Evolutionary conservation across 37 sponge, comb jelly and placozoan species (phyloP), one percentile per base, ranked within the genome.

Genomic region (Beroe ovata): DNA sequence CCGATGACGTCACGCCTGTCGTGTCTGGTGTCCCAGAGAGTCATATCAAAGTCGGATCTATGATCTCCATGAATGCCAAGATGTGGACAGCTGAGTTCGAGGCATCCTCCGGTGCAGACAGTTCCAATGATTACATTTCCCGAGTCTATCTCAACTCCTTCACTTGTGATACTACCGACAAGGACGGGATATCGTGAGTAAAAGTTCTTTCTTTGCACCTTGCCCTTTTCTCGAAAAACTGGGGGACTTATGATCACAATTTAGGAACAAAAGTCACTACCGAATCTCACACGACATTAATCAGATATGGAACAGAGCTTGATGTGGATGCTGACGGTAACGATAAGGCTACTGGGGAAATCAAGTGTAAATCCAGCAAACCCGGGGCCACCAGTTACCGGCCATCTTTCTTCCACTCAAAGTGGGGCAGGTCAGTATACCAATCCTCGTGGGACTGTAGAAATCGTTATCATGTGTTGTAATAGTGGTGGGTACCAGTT

Each of bases 341-440:
- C 4, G 84, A 77, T 54, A 8, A 14, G 14, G 41, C 22, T 39
- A 41, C 54, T 28, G 84, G 84, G 26, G 41, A 21, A 4, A 8
- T 77, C 21, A 77, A 40, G 84, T 77, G 84, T 23, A 77, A 77
- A 23, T 42, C 54, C 21, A 23, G 41, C 36, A 77, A 35, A 16
- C 84, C 84, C 26, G 84, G 84, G 11, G 84, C 84, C 2, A 77
- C 84, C 84, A 77, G 84, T 54, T 77, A 77, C 54, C 41, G 84
- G 21, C 42, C 84, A 6, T 42, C 54, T 29, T 77, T 77, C 84
- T 35, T 77, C 54, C 84, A 77, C 47, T 42, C 54, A 2, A 77
- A 38, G 11, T 77, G 84, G 84, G 84, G 84, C 42, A 77, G 84
- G 84, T 66, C 25, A 66, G 54, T n/a, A n/a, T n/a, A n/a, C n/a